Evolutionary conservation across 2,113 vertebrate species (phyloP), one percentile per base, ranked within the genome.

Genomic region (Ploceus nigricollis): DNA sequence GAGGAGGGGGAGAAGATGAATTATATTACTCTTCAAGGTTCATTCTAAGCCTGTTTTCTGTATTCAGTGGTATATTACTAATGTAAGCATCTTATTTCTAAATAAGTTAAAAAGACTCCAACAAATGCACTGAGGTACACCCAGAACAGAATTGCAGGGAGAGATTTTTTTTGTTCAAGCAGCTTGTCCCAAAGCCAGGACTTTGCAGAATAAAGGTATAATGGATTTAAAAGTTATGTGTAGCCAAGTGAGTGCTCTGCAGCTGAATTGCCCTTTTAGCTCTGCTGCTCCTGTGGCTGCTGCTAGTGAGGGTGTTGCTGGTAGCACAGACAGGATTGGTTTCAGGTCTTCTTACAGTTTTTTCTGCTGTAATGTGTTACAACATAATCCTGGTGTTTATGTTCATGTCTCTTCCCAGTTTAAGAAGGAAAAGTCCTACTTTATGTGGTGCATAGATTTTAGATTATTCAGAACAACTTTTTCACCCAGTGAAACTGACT

Each of bases 61-160:
- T 42, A 13, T 35, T 54, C 1, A 6, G 8, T 45, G 39, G 13
- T n/a, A 22, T 68, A 47, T 92, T 68, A 53, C 16, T 65, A 87
- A 60, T 1, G 2, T 47, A 82, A 54, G 31, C 16, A 66, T 65
- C 69, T 73, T 42, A 58, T 70, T 78, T 70, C 60, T 75, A 84
- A 72, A 72, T 42, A 21, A 44, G 60, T 33, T 24, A 9, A 53
- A 71, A 33, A 9, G 1, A 0, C 1, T 6, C 8, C 10, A 69
- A 15, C 15, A 20, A 54, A 77, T 20, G 72, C 23, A 35, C 56
- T 35, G 64, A 81, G 44, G 23, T 64, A 50, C 20, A 56, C 11
- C 17, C 28, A 17, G 45, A 65, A 11, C 2, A 39, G 9, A 39
- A 56, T 31, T 58, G 17, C 15, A 2, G 25, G 6, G 15, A 64